Conservation (phyloP, 2,797 vertebrate genomes). For the Malurus splendens region DNA sequence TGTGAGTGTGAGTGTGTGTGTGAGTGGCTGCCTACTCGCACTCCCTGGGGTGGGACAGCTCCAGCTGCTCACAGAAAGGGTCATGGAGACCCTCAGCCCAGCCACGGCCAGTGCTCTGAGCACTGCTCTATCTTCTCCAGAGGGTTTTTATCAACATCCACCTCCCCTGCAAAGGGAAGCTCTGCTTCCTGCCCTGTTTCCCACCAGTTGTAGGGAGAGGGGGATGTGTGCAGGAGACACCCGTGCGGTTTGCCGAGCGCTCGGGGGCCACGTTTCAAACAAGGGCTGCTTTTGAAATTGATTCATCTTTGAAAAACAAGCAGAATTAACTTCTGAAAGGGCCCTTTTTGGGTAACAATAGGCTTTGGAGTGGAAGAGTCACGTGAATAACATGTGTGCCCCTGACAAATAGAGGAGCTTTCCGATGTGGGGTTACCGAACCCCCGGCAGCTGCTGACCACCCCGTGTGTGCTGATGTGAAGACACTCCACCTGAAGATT, state of each 20-base stretch:
- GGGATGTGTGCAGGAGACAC: too few species aligned
- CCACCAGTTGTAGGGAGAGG: not conserved
- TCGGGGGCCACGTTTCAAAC: not conserved
- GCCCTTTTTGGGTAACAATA: not conserved
- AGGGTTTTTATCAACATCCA: rapidly evolving
- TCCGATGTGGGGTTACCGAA: not conserved
- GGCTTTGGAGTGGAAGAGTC: not conserved
- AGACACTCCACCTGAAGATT: slow-evolving; percentile 35
- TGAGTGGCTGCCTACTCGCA: not conserved
- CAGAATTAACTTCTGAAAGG: not conserved
- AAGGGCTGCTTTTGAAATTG: rapidly evolving
- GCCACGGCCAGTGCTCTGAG: not conserved
- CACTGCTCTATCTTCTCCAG: not conserved
- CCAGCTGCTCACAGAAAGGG: not conserved
- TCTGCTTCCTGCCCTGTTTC: not conserved
- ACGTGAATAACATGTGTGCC: not conserved
- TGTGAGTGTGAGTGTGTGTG: not conserved
- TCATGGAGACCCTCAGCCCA: too few species aligned
- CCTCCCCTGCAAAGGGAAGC: not conserved
- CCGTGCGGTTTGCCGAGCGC: rapidly evolving
- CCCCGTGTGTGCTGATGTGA: not conserved
- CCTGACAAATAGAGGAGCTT: not conserved
- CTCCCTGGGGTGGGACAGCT: not conserved
- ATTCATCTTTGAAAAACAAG: not conserved
- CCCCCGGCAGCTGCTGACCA: not conserved